Evolutionary conservation across 1,140 invertebrate genomes (phyloP).

Genomic region (Dufourea novaeangliae): DNA sequence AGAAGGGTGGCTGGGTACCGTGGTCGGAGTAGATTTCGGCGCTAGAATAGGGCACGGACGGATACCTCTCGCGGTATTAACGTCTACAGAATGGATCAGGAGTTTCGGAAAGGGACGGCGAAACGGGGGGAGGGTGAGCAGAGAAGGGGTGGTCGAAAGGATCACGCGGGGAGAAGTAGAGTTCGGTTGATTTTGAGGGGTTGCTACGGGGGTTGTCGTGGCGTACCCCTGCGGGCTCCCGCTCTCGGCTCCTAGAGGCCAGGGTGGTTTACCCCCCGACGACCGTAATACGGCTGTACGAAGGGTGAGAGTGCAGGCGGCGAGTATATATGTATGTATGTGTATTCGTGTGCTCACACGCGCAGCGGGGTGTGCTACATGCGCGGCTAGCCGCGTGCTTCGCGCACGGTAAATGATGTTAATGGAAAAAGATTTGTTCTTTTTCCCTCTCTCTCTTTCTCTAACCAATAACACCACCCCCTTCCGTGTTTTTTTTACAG

Average conservation of each 20-base stretch:
- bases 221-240: slow-evolving; percentile 82
- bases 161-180: slow-evolving; percentile 47
- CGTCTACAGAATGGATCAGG: slow-evolving; percentile 62
- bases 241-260: slow-evolving; percentile 74
- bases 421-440: slow-evolving; percentile 50
- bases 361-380: slow-evolving; percentile 33
- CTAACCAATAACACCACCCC: neutral
- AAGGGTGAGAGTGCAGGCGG: slow-evolving; percentile 67
- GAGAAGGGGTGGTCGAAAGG: slow-evolving; percentile 49
- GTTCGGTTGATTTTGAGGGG: slow-evolving; percentile 82
- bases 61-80: slow-evolving; percentile 64
- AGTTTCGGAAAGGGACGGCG: slow-evolving; percentile 44
- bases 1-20: slow-evolving; percentile 11
- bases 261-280: slow-evolving; percentile 79
- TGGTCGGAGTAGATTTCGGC: slow-evolving; percentile 33
- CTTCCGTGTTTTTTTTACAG: too few species aligned
- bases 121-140: slow-evolving; percentile 17
- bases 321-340: slow-evolving; percentile 20
- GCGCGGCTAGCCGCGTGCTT: slow-evolving; percentile 67
- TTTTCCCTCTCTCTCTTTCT: slow-evolving; percentile 7
- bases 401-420: slow-evolving; percentile 55
- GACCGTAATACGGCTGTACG: slow-evolving; percentile 77
- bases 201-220: slow-evolving; percentile 82
- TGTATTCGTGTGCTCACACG: neutral
- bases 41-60: slow-evolving; percentile 50